Conservation (phyloP, 2,888 invertebrate species). For the Epinotia demarniana region DNA sequence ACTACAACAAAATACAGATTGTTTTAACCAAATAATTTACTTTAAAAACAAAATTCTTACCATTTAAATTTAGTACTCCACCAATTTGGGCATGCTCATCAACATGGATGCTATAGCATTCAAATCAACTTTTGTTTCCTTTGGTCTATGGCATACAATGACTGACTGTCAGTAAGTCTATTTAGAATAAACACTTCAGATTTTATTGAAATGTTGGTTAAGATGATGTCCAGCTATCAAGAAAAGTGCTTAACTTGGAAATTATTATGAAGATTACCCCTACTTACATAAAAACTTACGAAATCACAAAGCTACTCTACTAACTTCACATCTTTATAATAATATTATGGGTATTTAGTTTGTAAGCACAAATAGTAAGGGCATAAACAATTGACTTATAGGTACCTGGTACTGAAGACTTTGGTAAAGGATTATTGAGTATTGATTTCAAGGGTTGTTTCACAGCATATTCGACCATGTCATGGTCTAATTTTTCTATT, state of each 20-base stretch:
- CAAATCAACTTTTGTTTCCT: too few relatives aligned
- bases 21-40: background rate
- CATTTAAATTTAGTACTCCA: too few relatives aligned
- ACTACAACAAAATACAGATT: background rate
- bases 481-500: slow-evolving; percentile 75
- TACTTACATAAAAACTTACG: too few relatives aligned
- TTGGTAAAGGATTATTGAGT: slow-evolving; percentile 76
- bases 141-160: too few relatives aligned
- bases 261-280: background rate
- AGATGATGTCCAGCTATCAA: background rate
- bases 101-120: too few relatives aligned
- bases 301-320: too few relatives aligned
- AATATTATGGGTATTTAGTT: too few relatives aligned
- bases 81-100: too few relatives aligned
- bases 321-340: too few relatives aligned
- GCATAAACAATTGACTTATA: background rate
- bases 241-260: background rate
- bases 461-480: slow-evolving; percentile 71
- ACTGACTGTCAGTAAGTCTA: too few relatives aligned
- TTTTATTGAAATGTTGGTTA: background rate
- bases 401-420: slow-evolving; percentile 68
- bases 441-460: slow-evolving; percentile 80
- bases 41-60: too few relatives aligned
- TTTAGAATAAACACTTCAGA: too few relatives aligned
- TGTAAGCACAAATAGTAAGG: background rate